These are phyloP conservation scores for Patiria pectinifera DNA, from an alignment of 53 echinoderm and acorn worm genomes.

Conservation along the genomic window DNA sequence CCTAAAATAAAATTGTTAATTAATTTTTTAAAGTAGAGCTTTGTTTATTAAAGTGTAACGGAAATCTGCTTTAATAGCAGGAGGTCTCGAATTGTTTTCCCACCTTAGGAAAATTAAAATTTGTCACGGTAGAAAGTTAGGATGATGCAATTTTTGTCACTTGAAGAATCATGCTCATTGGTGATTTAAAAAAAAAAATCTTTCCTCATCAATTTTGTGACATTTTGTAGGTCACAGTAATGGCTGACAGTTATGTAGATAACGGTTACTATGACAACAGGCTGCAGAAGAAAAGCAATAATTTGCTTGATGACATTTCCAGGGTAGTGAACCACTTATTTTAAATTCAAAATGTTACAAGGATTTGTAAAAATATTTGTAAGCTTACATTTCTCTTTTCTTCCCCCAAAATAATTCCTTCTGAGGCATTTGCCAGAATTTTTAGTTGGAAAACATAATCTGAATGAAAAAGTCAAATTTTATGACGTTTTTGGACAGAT, in stretches of 20 bases:
- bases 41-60: no score
- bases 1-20: neutral
- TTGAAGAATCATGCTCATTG: no score
- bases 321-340: neutral
- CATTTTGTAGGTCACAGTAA: neutral
- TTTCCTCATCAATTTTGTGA: neutral
- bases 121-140: no score
- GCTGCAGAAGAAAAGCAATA: slow-evolving; percentile 50
- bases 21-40: neutral
- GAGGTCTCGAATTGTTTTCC: no score
- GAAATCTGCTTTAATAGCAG: no score
- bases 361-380: neutral
- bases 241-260: slow-evolving; percentile 4
- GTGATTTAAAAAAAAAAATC: no score
- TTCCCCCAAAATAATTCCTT: neutral
- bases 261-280: slow-evolving; percentile 22
- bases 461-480: no score
- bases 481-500: no score
- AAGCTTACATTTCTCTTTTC: neutral
- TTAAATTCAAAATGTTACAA: neutral
- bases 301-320: slow-evolving; percentile 6
- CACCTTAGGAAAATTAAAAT: no score
- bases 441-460: no score
- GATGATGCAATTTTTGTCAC: no score
- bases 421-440: neutral